Evolutionary conservation across 2,888 invertebrate genomes (phyloP).

Genomic region (Carpatolechia fugitivella): DNA sequence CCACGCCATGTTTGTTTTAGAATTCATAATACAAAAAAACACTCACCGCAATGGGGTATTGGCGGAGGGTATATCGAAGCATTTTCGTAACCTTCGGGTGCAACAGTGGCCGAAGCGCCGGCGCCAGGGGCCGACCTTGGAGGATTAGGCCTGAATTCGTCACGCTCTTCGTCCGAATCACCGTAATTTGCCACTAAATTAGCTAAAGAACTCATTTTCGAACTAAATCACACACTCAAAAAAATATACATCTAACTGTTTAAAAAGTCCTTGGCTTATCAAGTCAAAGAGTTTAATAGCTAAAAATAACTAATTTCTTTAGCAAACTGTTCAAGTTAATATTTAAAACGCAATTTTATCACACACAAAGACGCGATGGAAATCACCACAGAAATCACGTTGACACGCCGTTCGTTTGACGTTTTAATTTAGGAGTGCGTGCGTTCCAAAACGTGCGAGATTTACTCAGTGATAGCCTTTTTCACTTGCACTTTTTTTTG

Average conservation of each 20-base stretch:
- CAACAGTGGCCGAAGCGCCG: neutral
- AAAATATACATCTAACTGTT: neutral
- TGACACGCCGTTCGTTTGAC: neutral
- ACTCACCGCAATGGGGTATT: constrained; percentile 68
- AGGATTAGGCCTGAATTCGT: constrained; percentile 30
- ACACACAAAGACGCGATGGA: neutral
- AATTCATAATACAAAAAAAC: neutral
- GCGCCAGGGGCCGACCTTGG: neutral
- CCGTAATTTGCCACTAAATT: constrained; percentile 63
- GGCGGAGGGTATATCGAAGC: constrained; percentile 61
- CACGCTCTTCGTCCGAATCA: constrained; percentile 67
- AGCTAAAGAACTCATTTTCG: constrained; percentile 62
- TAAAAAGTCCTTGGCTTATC: too few relatives aligned
- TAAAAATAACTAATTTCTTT: too few relatives aligned
- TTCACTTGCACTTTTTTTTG: too few relatives aligned
- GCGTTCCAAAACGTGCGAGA: too few relatives aligned
- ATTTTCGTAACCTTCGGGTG: neutral
- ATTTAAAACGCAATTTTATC: constrained; percentile 1
- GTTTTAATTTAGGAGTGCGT: neutral
- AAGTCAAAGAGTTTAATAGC: too few relatives aligned
- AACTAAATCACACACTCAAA: neutral
- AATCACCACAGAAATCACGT: too few relatives aligned
- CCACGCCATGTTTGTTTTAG: neutral
- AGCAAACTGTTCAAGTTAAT: neutral
- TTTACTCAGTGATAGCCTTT: too few relatives aligned